Base-by-base conservation (phyloP, 2,888 invertebrate genomes). In the Rapana venosa region DNA sequence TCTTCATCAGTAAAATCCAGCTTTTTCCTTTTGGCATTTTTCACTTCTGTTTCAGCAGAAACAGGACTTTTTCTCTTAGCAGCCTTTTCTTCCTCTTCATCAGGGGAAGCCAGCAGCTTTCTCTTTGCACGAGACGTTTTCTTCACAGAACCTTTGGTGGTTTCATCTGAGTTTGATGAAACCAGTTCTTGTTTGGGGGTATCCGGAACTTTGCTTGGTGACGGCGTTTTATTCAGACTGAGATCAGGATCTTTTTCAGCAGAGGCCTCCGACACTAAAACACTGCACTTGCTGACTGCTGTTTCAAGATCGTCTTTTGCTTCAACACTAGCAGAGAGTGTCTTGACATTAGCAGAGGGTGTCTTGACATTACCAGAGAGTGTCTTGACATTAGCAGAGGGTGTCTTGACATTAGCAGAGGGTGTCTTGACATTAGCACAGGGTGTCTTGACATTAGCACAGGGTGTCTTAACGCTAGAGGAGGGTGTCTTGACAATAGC, bases 101-200 rank as follows among this genome's bases (percentile, higher is more conserved):
- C 32, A 2, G 13, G 30, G 32, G 30, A 15, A 15, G 77, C 6
- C 70, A 30, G n/a, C 5, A 4, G 17, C 66, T 86, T 86, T 15
- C 66, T 86, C 58, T 86, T 86, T 20, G 32, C 86, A 20, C 86
- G 86, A 22, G 86, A 20, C 13, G 66, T 8, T 85, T 85, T 85
- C 58, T 85, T 85, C 84, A 22, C 47, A 47, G 32, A 32, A 32
- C 35, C 79, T 1, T 32, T 6, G 20, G 81, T 36, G 26, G 8
- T 47, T 83, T 83, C 66, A 2, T 2, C 66, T 13, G 66, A 13
- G 17, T 66, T 66, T 66, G 66, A 2, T 66, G 66, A 66, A 66
- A 26, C 66, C 47, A 47, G 47, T 66, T 66, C 66, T 22, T 2
- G 66, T 66, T 17, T 66, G 66, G 66, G 26, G 66, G 66, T 13